Conservation (phyloP, 2,113 vertebrate species). For the Lepidothrix coronata region DNA sequence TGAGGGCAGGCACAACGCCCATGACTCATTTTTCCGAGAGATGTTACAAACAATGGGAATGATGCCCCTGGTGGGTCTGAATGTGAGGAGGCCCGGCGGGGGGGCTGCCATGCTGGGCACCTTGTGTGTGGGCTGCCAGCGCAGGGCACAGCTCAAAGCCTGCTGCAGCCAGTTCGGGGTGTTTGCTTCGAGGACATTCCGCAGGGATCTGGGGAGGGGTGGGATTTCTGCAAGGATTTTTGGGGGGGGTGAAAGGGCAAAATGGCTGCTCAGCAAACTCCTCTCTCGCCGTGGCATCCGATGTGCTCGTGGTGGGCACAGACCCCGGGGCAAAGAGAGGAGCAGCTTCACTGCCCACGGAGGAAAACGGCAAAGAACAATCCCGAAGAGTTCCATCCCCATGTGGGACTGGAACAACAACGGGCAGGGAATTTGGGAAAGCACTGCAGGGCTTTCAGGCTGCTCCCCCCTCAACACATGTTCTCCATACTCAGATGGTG, state of each 20-base stretch:
- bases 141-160: slow-evolving; percentile 3
- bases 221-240: neutral
- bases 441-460: neutral
- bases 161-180: neutral
- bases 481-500: neutral
- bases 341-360: accelerated
- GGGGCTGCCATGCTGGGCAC: slow-evolving; percentile 24
- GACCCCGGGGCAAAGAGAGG: neutral
- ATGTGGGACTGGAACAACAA: neutral
- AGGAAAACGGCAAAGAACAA: neutral
- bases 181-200: neutral
- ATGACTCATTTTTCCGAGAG: slow-evolving; percentile 43
- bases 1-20: slow-evolving; percentile 27
- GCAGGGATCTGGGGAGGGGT: too few species aligned
- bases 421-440: neutral
- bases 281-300: neutral
- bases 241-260: neutral
- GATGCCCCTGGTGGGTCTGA: slow-evolving; percentile 41
- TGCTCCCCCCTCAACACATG: neutral
- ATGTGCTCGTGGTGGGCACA: neutral
- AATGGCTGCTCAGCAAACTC: neutral
- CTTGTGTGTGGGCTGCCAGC: slow-evolving; percentile 39
- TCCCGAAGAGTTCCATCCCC: neutral
- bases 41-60: neutral
- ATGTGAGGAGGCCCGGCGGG: neutral